A percentile compares a stretch with the other conserved stretches of the same genome.
Evolutionary conservation across 2,888 invertebrate species (phyloP).

Genomic region (Mimumesa dahlbomi): DNA sequence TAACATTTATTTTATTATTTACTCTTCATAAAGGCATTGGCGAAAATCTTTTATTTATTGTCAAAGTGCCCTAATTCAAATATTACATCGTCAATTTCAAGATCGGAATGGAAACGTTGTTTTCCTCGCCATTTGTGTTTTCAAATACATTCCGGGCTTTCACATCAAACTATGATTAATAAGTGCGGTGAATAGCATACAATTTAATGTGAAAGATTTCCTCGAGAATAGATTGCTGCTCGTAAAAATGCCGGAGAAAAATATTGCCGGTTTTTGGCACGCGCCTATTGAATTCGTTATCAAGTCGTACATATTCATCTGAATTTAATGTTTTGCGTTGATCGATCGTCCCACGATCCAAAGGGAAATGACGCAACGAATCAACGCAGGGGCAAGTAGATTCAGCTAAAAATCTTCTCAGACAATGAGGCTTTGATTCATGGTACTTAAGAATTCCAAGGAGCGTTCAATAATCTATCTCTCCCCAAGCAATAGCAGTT

Average conservation of each 20-base stretch:
- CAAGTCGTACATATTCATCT: constrained; percentile 16
- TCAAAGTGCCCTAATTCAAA: too few relatives aligned
- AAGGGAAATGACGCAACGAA: constrained; percentile 37
- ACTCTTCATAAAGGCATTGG: too few relatives aligned
- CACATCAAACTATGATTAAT: too few relatives aligned
- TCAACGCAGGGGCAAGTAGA: too few relatives aligned
- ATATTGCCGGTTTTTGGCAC: constrained; percentile 5
- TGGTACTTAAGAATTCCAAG: constrained; percentile 17
- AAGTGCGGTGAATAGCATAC: background rate
- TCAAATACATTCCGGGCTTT: too few relatives aligned
- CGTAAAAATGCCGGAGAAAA: constrained; percentile 7
- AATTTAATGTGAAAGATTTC: background rate
- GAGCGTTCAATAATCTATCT: constrained; percentile 28
- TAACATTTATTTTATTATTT: too few relatives aligned
- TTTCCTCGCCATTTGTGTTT: too few relatives aligned
- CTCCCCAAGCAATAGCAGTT: constrained; percentile 24
- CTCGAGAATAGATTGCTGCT: constrained; percentile 1
- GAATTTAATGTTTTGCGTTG: constrained; percentile 30
- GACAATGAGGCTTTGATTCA: constrained; percentile 36
- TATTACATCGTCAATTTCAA: too few relatives aligned
- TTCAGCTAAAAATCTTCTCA: too few relatives aligned
- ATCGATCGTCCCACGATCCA: constrained; percentile 35
- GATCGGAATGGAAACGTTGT: too few relatives aligned
- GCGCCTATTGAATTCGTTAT: constrained; percentile 20
- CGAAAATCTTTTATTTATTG: too few relatives aligned